phyloP scores from a whole-genome alignment of 2,797 vertebrate genomes.

The Esox masquinongy region DNA sequence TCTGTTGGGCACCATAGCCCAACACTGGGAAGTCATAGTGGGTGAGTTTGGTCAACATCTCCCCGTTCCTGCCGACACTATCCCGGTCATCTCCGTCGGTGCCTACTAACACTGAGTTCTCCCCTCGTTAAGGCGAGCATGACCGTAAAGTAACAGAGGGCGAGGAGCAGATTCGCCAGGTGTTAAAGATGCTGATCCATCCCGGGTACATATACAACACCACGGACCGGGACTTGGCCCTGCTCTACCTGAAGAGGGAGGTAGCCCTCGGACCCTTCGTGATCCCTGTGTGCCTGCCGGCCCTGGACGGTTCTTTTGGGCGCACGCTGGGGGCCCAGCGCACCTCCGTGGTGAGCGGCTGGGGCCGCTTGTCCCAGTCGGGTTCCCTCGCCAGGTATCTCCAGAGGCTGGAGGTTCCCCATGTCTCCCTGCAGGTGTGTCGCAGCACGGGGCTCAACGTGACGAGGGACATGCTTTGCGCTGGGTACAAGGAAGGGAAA shows the following conservation, averaged over 20 bases:
- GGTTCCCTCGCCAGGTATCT: conserved; percentile 74
- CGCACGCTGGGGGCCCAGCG: conserved; percentile 70
- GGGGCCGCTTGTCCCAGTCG: conserved; percentile 82
- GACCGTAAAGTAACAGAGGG: conserved; percentile 56
- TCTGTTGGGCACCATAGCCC: conserved; percentile 44
- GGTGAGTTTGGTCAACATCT: conserved; percentile 67
- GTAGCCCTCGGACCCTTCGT: conserved; percentile 68
- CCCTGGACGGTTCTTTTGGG: conserved; percentile 68
- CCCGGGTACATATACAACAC: conserved; percentile 61
- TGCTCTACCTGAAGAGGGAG: conserved; percentile 73
- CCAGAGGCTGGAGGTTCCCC: conserved; percentile 79
- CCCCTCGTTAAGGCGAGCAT: conserved; percentile 77
- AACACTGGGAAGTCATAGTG: conserved; percentile 60
- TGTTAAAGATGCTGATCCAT: conserved; percentile 73
- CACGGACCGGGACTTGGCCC: conserved; percentile 81
- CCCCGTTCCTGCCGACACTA: not conserved
- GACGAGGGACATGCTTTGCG: conserved; percentile 93
- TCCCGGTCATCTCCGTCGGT: not conserved
- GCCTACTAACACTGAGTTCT: not conserved
- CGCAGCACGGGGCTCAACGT: conserved; percentile 70
- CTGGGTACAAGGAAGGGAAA: conserved; percentile 74
- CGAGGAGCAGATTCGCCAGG: conserved; percentile 75
- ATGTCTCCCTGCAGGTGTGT: conserved; percentile 82
- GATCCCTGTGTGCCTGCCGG: conserved; percentile 86
- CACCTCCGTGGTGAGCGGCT: conserved; percentile 86